Percentiles rank a stretch among this genome's conserved stretches.
phyloP scores from a whole-genome alignment of 64 coral and sea anemone genomes.

The Astreopora myriophthalma region DNA sequence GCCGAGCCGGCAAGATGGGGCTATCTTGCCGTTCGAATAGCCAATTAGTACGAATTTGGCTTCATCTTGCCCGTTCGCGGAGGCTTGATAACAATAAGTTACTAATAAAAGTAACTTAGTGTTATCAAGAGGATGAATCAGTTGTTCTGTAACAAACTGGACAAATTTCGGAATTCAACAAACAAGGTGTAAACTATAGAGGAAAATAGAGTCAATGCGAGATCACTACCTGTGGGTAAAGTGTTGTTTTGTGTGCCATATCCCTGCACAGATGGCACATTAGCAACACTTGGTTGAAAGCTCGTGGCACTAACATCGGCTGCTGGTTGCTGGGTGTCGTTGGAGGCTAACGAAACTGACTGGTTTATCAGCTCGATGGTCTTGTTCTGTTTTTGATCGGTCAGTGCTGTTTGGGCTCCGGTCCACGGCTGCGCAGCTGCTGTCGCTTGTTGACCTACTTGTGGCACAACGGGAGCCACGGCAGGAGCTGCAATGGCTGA shows the following conservation, averaged over 20 bases:
- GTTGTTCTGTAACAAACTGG: no score
- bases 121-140: no score
- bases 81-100: no score
- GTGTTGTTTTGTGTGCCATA: neutral
- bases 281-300: neutral
- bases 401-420: neutral
- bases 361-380: slow-evolving; percentile 34
- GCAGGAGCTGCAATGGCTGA: neutral
- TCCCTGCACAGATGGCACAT: neutral
- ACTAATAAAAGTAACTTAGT: no score
- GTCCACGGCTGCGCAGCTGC: neutral
- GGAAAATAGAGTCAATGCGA: neutral
- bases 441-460: neutral
- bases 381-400: neutral
- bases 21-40: no score
- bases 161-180: no score
- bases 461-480: neutral
- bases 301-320: neutral
- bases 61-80: no score
- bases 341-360: neutral
- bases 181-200: no score
- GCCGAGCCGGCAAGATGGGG: no score
- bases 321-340: neutral
- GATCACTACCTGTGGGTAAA: neutral
- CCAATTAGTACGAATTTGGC: no score